Evolutionary conservation across 2,888 invertebrate species (phyloP).

Genomic region (Lobophora halterata): DNA sequence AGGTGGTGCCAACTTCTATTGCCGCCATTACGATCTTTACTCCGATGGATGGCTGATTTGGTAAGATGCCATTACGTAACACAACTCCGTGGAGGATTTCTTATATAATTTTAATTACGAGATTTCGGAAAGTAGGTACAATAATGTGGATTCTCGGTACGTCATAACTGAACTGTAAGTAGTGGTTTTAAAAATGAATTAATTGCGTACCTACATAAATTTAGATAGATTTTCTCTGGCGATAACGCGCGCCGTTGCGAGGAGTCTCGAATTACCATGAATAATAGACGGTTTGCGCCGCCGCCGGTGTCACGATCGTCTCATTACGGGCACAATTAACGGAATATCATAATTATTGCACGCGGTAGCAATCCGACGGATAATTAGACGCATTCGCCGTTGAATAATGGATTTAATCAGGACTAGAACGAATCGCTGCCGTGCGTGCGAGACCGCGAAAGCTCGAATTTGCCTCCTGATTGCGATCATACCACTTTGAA

Average conservation of each 20-base stretch:
- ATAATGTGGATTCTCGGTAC: constrained; percentile 4
- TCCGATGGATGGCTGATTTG: constrained; percentile 31
- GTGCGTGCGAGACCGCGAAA: constrained; percentile 31
- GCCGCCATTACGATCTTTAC: constrained; percentile 36
- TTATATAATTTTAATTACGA: no score
- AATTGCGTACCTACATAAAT: constrained; percentile 13
- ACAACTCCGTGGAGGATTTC: no score
- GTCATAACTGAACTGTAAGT: constrained; percentile 12
- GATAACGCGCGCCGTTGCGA: constrained; percentile 19
- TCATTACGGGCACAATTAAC: constrained; percentile 63
- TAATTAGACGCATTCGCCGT: constrained; percentile 47
- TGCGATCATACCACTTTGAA: constrained; percentile 19
- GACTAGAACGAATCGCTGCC: constrained; percentile 38
- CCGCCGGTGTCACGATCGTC: constrained; percentile 54
- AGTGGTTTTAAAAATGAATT: no score
- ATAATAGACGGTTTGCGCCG: constrained; percentile 58
- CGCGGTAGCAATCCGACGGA: constrained; percentile 27
- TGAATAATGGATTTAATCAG: constrained; percentile 47
- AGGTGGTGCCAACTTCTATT: constrained; percentile 59
- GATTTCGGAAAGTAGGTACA: no score
- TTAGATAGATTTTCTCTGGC: constrained; percentile 27
- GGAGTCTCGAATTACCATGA: constrained; percentile 56
- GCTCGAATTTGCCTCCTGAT: constrained; percentile 25
- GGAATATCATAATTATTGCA: constrained; percentile 57
- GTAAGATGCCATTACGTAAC: constrained; percentile 24